These are phyloP conservation scores for Plagodis dolabraria DNA, from an alignment of 2,888 invertebrate species.

Conservation along the genomic window DNA sequence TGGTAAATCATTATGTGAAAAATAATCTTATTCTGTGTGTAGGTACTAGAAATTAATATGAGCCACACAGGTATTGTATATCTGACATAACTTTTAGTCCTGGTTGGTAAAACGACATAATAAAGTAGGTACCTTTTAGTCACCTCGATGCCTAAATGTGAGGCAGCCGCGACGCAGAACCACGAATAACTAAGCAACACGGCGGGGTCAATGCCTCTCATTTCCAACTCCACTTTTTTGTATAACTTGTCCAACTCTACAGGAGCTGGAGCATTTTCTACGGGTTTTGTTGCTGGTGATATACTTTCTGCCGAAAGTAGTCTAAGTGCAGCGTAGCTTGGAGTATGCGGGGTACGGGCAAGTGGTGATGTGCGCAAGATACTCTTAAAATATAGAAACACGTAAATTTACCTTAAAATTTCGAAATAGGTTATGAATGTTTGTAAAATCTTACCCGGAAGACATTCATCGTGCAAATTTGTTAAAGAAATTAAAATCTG, in stretches of 20 bases:
- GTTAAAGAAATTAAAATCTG: too few species aligned
- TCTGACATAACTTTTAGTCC: too few species aligned
- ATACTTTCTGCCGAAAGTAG: conserved; percentile 52
- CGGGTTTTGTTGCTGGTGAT: conserved; percentile 48
- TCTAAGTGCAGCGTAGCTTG: conserved; percentile 48
- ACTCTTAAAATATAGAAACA: conserved; percentile 49
- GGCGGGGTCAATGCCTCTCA: conserved; percentile 93
- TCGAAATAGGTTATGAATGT: neutral
- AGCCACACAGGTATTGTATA: too few species aligned
- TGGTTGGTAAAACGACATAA: too few species aligned
- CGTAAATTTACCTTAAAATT: too few species aligned
- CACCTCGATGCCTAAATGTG: conserved; percentile 91
- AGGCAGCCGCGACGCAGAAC: conserved; percentile 93
- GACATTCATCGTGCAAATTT: conserved; percentile 46
- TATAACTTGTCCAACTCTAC: conserved; percentile 90
- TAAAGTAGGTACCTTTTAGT: conserved; percentile 81
- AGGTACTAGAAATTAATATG: too few species aligned
- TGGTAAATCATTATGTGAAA: too few species aligned
- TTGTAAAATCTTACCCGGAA: conserved; percentile 52
- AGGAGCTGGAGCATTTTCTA: conserved; percentile 47
- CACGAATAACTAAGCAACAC: conserved; percentile 95
- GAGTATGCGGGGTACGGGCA: conserved; percentile 45
- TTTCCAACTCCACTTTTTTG: conserved; percentile 92
- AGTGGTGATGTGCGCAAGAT: conserved; percentile 59
- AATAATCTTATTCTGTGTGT: too few species aligned